Evolutionary conservation across 2,797 vertebrate species (phyloP).

Genomic region (Platyrinchus mystaceus): DNA sequence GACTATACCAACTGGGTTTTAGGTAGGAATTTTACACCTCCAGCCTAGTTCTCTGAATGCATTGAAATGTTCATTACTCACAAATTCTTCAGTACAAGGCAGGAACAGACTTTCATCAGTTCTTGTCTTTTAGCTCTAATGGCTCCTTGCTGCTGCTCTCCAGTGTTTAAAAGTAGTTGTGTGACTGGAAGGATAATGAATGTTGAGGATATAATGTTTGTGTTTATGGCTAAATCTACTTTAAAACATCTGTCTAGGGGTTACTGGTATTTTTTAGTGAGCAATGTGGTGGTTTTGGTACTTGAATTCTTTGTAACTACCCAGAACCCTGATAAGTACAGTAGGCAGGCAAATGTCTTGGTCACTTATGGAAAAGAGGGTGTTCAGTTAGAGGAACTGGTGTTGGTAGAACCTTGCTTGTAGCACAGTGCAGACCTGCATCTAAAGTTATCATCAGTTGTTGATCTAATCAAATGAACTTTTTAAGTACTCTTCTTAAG

Average conservation of each 20-base stretch:
- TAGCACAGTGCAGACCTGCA: slow-evolving; percentile 49
- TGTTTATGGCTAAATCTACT: not conserved
- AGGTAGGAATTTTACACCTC: not conserved
- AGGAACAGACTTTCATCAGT: not conserved
- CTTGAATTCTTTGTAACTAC: slow-evolving; percentile 25
- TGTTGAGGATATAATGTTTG: not conserved
- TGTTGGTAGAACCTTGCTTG: slow-evolving; percentile 33
- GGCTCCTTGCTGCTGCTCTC: slow-evolving; percentile 34
- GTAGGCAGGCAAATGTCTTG: not conserved
- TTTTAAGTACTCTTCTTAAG: slow-evolving; percentile 55
- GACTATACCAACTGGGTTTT: not conserved
- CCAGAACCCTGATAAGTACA: not conserved
- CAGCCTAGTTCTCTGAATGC: not conserved
- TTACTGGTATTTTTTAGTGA: slow-evolving; percentile 30
- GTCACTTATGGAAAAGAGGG: slow-evolving; percentile 10
- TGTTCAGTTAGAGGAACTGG: slow-evolving; percentile 29
- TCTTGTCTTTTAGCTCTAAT: slow-evolving; percentile 33
- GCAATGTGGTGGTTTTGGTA: slow-evolving; percentile 24
- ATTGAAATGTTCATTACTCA: not conserved
- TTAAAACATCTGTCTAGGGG: slow-evolving; percentile 4
- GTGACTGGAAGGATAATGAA: slow-evolving; percentile 8
- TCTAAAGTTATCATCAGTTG: slow-evolving; percentile 22
- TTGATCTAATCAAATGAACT: slow-evolving; percentile 34
- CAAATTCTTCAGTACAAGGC: not conserved
- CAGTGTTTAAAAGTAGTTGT: not conserved